These are phyloP conservation scores for Lathronympha strigana DNA, from an alignment of 2,888 invertebrate species.

Conservation along the genomic window DNA sequence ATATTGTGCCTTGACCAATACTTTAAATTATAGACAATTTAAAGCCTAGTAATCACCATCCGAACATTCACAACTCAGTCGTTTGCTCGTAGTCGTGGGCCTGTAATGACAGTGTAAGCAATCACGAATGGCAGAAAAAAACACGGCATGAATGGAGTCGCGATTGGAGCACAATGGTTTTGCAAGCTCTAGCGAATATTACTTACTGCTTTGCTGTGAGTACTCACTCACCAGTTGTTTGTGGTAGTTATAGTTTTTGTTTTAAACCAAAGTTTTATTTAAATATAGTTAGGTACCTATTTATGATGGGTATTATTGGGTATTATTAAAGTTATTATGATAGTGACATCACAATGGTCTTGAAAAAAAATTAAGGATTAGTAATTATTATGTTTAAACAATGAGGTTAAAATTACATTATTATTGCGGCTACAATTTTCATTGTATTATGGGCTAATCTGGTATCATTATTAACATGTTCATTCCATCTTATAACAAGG, in stretches of 20 bases:
- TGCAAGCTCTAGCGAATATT: slow-evolving; percentile 35
- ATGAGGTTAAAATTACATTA: background rate
- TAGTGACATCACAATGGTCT: no score
- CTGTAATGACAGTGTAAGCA: slow-evolving; percentile 35
- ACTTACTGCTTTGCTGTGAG: slow-evolving; percentile 23
- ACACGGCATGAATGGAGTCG: slow-evolving; percentile 31
- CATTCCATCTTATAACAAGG: no score
- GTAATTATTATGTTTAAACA: background rate
- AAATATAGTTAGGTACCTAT: no score
- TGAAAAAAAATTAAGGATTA: no score
- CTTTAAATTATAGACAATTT: slow-evolving; percentile 26
- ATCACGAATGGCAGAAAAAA: slow-evolving; percentile 35
- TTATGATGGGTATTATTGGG: no score
- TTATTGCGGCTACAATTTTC: no score
- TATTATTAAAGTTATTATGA: no score
- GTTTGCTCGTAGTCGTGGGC: slow-evolving; percentile 5
- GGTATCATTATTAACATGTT: no score
- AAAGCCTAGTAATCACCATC: slow-evolving; percentile 21
- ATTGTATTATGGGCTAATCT: no score
- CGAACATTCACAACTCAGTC: slow-evolving; percentile 11
- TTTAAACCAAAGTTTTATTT: no score
- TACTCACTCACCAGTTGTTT: background rate
- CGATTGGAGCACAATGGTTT: slow-evolving; percentile 38
- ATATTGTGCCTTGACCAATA: slow-evolving; percentile 15
- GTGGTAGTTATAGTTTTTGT: no score